These are phyloP conservation scores for Sarcophilus harrisii DNA, from an alignment of 2,797 vertebrate genomes.

Conservation along the genomic window DNA sequence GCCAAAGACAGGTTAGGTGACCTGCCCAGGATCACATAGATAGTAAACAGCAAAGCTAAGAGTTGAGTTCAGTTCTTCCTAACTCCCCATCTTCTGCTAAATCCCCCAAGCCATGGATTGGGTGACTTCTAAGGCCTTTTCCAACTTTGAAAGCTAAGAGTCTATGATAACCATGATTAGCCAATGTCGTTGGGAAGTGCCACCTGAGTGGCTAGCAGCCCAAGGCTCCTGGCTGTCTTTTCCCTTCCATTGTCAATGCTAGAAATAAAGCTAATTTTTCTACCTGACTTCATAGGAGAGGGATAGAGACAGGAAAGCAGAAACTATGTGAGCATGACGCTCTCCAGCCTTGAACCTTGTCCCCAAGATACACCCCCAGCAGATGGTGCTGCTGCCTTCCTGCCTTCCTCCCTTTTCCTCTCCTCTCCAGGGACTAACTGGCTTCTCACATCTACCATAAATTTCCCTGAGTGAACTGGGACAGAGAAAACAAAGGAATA, in stretches of 20 bases:
- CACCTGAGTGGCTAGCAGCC: not conserved
- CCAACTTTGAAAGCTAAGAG: not conserved
- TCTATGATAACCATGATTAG: not conserved
- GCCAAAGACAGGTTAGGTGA: not conserved
- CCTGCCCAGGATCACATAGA: not conserved
- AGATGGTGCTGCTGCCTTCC: not conserved
- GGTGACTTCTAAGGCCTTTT: not conserved
- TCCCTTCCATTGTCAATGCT: not conserved
- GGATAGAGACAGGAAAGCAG: not conserved
- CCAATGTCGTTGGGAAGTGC: not conserved
- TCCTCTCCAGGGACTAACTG: not conserved
- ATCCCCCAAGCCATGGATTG: not conserved
- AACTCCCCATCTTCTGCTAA: not conserved
- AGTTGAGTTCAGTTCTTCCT: not conserved
- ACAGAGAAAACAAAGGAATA: not conserved
- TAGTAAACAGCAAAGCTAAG: not conserved
- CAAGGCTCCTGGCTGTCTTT: not conserved
- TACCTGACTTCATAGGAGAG: not conserved
- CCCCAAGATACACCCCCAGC: not conserved
- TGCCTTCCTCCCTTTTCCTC: not conserved
- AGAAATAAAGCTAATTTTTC: not conserved
- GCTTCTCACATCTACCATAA: not conserved
- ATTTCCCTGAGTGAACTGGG: not conserved
- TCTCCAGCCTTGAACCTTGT: not conserved
- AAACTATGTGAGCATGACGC: not conserved